Percentiles rank a stretch among this genome's conserved stretches.
Evolutionary conservation across 2,113 vertebrate genomes (phyloP).

Genomic region (Proteles cristata): DNA sequence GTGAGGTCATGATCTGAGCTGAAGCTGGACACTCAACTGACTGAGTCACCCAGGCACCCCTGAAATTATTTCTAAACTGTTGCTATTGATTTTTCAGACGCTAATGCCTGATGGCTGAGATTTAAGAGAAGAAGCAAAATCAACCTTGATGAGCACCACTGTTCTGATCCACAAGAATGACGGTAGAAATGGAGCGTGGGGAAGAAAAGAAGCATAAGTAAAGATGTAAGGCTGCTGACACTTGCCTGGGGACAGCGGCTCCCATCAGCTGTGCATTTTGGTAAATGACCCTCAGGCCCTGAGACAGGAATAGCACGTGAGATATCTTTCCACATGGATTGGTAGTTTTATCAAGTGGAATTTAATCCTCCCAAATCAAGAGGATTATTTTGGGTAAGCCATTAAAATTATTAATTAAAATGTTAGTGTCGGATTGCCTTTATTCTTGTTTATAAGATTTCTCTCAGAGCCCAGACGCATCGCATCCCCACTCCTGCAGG

Average conservation of each 20-base stretch:
- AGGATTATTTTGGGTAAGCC: conserved; percentile 70
- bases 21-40: no score
- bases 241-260: background rate
- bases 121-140: background rate
- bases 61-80: background rate
- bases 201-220: background rate
- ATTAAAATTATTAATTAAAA: conserved; percentile 64
- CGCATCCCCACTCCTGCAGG: background rate
- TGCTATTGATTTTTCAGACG: background rate
- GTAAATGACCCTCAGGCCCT: background rate
- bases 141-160: background rate
- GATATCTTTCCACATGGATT: conserved; percentile 61
- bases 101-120: background rate
- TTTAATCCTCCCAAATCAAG: conserved; percentile 66
- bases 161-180: background rate
- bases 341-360: conserved; percentile 56
- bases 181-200: background rate
- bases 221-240: background rate
- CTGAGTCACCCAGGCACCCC: no score
- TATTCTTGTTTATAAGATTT: conserved; percentile 3
- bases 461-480: background rate
- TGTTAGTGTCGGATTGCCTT: background rate
- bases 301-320: background rate
- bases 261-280: background rate
- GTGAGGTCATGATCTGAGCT: no score